Percentiles rank a stretch among this genome's conserved stretches.
phyloP scores from a whole-genome alignment of 2,797 vertebrate species.

The Nasua narica region DNA sequence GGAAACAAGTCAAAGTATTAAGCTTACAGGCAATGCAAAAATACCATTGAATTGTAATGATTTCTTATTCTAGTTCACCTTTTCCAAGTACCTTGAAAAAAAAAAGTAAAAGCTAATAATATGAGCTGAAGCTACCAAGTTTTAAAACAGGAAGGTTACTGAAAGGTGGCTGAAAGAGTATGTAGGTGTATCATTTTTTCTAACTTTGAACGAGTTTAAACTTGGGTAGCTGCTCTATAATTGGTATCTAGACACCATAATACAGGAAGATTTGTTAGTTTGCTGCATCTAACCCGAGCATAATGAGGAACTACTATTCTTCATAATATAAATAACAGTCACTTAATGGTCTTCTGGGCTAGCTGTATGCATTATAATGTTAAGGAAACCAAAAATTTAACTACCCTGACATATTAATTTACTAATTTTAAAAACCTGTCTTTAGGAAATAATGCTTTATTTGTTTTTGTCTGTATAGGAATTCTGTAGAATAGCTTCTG shows the following conservation, averaged over 20 bases:
- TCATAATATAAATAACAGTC: neutral
- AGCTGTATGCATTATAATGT: neutral
- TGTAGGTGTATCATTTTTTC: slow-evolving; percentile 36
- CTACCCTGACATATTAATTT: slow-evolving; percentile 7
- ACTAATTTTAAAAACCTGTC: slow-evolving; percentile 16
- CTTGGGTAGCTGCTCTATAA: slow-evolving; percentile 30
- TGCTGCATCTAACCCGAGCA: neutral
- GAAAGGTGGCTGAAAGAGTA: neutral
- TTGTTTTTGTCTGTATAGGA: slow-evolving; percentile 11
- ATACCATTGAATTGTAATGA: neutral
- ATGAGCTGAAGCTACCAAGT: slow-evolving; percentile 18
- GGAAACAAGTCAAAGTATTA: slow-evolving; percentile 47
- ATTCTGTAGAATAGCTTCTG: neutral
- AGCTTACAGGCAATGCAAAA: neutral
- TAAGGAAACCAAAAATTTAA: slow-evolving; percentile 7
- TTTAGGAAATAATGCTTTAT: slow-evolving; percentile 9
- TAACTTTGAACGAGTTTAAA: slow-evolving; percentile 44
- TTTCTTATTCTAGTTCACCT: slow-evolving; percentile 23
- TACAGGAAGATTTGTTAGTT: slow-evolving; percentile 42
- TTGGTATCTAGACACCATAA: slow-evolving; percentile 16
- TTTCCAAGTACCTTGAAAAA: neutral
- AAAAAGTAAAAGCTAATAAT: slow-evolving; percentile 10
- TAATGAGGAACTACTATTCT: neutral
- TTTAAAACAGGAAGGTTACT: slow-evolving; percentile 41
- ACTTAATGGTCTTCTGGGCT: neutral